Evolutionary conservation across 2,888 invertebrate species (phyloP), one percentile per base, ranked within the genome.

Genomic region (Cephus pulcher): DNA sequence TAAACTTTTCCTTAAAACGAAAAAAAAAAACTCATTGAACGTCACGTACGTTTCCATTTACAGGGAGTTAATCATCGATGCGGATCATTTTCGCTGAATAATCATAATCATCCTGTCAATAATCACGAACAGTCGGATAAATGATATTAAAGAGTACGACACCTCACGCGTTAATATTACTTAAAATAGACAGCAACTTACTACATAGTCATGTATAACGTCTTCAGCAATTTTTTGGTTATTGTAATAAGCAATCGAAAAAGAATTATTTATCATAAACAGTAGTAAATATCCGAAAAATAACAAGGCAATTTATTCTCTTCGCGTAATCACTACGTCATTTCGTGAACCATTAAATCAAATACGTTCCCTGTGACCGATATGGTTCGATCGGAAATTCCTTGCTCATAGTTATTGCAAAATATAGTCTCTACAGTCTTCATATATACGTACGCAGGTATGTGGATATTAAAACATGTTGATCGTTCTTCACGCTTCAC

Each of bases 401-500:
- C 23, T 40, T 40, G 40, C 23, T 56, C 23, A 23, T 56, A 56
- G 56, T 56, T 56, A 56, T 56, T 56, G 56, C 56, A 56, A 56
- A 56, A 56, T 9, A 56, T 23, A 23, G 56, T 56, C 56, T 4
- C 4, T 6, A 40, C 15, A 15, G 40, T 15, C 40, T 40, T 15
- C 15, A 1, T 40, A 40, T 15, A 15, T 15, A 15, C 40, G 30
- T 30, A 40, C 15, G 56, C 23, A 56, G 56, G 23, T 56, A 56
- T 15, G 56, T 23, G 2, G 23, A 23, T 56, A 56, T 56, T 56
- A 23, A 56, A 23, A 56, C 56, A 56, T 40, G 30, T 74, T 56
- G 71, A 73, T 74, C 75, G 69, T 80, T 73, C 73, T 75, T 69
- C 73, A 74, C 75, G 77, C 76, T 70, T 71, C 73, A 68, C 73